Evolutionary conservation across 2,888 invertebrate genomes (phyloP).

Genomic region (Platycheirus albimanus): DNA sequence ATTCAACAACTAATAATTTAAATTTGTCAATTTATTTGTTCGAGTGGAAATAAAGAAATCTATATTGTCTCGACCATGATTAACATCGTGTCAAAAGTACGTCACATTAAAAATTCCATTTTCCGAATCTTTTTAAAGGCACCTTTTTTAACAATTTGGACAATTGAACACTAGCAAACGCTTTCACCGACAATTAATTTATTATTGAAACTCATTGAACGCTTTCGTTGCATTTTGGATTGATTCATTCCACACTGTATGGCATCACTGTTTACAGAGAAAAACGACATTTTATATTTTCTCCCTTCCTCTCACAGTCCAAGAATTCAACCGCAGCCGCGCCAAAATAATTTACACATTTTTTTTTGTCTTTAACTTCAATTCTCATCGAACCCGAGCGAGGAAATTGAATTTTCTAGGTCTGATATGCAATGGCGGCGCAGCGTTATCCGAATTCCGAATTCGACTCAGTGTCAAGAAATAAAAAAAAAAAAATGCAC

Average conservation of each 20-base stretch:
- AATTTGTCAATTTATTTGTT: too few relatives aligned
- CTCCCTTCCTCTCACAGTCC: slow-evolving; percentile 17
- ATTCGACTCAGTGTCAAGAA: slow-evolving; percentile 1
- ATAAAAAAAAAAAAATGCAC: slow-evolving; percentile 19
- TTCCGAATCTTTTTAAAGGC: too few relatives aligned
- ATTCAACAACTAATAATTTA: too few relatives aligned
- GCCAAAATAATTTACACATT: slow-evolving; percentile 66
- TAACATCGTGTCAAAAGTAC: too few relatives aligned
- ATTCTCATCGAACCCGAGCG: slow-evolving; percentile 3
- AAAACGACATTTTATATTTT: slow-evolving; percentile 9
- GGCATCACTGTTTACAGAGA: slow-evolving; percentile 51
- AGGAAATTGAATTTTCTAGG: slow-evolving; percentile 42
- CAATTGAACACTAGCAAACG: too few relatives aligned
- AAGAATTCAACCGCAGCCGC: slow-evolving; percentile 61
- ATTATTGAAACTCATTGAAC: too few relatives aligned
- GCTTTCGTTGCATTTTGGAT: too few relatives aligned
- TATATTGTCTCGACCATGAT: too few relatives aligned
- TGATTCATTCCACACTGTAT: background rate
- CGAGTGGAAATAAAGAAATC: too few relatives aligned
- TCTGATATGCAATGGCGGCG: slow-evolving; percentile 68
- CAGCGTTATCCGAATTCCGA: slow-evolving; percentile 22
- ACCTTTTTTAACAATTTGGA: too few relatives aligned
- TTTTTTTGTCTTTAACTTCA: slow-evolving; percentile 26
- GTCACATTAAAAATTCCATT: too few relatives aligned
- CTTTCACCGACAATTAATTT: too few relatives aligned